Base-by-base conservation (phyloP, 2,888 invertebrate species). In the Cetonia aurata region DNA sequence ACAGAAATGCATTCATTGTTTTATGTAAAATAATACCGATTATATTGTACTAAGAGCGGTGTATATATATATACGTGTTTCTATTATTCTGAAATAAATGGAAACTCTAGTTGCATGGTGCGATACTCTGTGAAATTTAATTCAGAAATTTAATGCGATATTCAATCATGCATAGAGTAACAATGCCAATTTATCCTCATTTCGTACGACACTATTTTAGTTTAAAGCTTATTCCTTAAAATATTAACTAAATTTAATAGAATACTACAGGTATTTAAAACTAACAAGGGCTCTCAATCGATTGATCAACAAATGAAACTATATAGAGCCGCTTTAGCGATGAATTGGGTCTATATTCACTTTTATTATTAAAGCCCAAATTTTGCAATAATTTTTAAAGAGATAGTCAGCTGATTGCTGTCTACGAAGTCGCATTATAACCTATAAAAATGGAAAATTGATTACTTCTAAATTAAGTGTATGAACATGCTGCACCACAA, bases 71-170 rank as follows among this genome's bases (percentile, higher is more conserved):
- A 8, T 57, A 17, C 15, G 56, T 13, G 6, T 9, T 57, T 57
- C 42, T 42, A 44, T 57, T 57, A 9, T 19, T 8, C 1, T 10
- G 15, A 57, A 56, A 15, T 57, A 57, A 41, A 57, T 42, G 41
- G 19, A 42, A 57, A 57, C 41, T 42, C 10, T 4, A 12, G 19
- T 8, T 57, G 57, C 19, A 10, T 57, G 42, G 12, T 15, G 4
- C 3, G 9, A 41, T 41, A 42, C 41, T 57, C 57, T 41, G 19
- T 42, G 17, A 37, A 37, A 57, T 57, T 57, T 57, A 57, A 57
- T 57, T 37, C 17, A 57, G 42, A 19, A 17, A 57, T 37, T 17
- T 41, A 41, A 10, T 17, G 41, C 37, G 17, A 41, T 57, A 41
- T 57, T 15, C 57, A 57, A 42, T 57, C 42, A 41, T 57, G 41